These are phyloP conservation scores for Sebastolobus altivelis DNA, from an alignment of 2,797 vertebrate species.

Conservation along the genomic window DNA sequence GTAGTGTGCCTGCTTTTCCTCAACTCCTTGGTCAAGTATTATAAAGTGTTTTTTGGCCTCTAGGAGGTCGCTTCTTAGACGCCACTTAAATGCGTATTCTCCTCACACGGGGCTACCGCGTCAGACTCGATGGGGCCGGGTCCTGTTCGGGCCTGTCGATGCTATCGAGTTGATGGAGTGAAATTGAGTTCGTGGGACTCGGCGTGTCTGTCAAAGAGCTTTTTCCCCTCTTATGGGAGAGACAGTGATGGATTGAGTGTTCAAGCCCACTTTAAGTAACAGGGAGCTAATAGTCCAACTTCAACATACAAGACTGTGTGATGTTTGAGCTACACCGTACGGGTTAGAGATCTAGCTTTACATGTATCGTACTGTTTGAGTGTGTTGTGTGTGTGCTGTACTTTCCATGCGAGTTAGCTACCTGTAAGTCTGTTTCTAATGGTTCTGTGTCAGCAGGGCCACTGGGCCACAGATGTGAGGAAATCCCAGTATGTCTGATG, in stretches of 20 bases:
- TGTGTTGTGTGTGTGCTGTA: background rate
- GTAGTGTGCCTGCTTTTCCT: slow-evolving; percentile 62
- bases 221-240: slow-evolving; percentile 9
- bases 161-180: slow-evolving; percentile 57
- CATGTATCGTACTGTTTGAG: background rate
- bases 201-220: slow-evolving; percentile 29
- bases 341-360: slow-evolving; percentile 1
- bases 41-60: slow-evolving; percentile 44
- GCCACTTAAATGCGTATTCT: slow-evolving; percentile 21
- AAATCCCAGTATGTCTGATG: slow-evolving; percentile 28
- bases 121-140: slow-evolving; percentile 57
- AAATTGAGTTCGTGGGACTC: slow-evolving; percentile 42
- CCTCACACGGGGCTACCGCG: slow-evolving; percentile 24
- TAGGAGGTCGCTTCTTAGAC: slow-evolving; percentile 42
- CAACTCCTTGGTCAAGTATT: slow-evolving; percentile 44
- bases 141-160: slow-evolving; percentile 51
- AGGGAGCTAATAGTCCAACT: slow-evolving; percentile 1
- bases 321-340: background rate
- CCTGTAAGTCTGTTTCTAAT: slow-evolving; percentile 56
- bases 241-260: slow-evolving; percentile 50
- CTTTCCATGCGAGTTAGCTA: slow-evolving; percentile 13
- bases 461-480: slow-evolving; percentile 39
- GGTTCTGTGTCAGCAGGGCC: slow-evolving; percentile 5
- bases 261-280: slow-evolving; percentile 23
- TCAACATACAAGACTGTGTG: background rate